These are phyloP conservation scores for Montipora cactus DNA, from an alignment of 64 coral and sea anemone species.

Conservation along the genomic window DNA sequence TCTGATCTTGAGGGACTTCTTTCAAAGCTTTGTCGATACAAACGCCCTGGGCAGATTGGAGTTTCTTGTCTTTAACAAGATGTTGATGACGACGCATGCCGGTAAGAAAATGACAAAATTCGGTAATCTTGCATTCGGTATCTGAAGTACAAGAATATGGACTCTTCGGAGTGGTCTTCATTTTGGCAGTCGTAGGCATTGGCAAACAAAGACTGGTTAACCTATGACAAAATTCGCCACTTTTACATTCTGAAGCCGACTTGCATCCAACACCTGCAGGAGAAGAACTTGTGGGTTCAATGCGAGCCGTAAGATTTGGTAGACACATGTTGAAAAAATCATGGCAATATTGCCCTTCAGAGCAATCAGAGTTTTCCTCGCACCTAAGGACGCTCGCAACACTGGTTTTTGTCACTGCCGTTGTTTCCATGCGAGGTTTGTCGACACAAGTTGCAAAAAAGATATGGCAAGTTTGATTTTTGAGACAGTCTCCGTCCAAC, in stretches of 20 bases:
- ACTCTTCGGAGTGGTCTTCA: neutral
- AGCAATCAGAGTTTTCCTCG: conserved; percentile 2
- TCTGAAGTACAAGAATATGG: conserved; percentile 24
- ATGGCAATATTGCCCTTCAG: conserved; percentile 36
- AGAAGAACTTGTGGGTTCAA: conserved; percentile 13
- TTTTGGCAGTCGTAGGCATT: neutral
- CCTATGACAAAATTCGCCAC: conserved; percentile 35
- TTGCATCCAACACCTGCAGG: conserved; percentile 1
- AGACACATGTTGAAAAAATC: conserved; percentile 36
- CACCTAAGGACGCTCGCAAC: neutral
- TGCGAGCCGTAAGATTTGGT: conserved; percentile 3
- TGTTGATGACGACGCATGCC: conserved; percentile 8
- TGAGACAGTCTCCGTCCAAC: neutral
- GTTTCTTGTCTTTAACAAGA: neutral
- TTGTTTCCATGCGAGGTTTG: neutral
- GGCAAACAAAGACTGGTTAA: conserved; percentile 30
- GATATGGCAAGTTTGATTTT: conserved; percentile 34
- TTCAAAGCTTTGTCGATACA: conserved; percentile 30
- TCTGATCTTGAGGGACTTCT: conserved; percentile 21
- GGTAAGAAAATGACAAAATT: conserved; percentile 48
- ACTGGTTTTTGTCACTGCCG: neutral
- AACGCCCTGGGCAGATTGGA: conserved; percentile 4
- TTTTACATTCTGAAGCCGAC: neutral
- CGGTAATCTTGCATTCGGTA: conserved; percentile 37
- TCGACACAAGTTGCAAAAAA: conserved; percentile 30